Conservation (phyloP, 2,797 vertebrate species). For the Limnodromus scolopaceus region DNA sequence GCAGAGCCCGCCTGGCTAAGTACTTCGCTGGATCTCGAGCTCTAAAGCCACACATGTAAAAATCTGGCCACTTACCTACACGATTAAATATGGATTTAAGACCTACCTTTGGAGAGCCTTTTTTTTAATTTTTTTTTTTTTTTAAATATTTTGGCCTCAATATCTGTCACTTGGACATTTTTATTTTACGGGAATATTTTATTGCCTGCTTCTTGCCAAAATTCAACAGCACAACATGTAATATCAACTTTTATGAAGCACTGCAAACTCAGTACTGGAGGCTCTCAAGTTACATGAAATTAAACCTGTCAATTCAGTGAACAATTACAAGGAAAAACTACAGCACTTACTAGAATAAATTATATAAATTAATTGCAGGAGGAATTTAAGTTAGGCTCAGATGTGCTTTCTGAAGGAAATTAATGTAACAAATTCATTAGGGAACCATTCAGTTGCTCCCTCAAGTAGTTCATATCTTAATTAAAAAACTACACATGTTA, state of each 20-base stretch:
- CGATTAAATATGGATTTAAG: slow-evolving; percentile 9
- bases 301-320: slow-evolving; percentile 18
- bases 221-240: not conserved
- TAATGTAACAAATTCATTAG: slow-evolving; percentile 35
- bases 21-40: not conserved
- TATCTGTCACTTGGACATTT: slow-evolving; percentile 1
- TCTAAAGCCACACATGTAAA: not conserved
- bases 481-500: slow-evolving; percentile 41
- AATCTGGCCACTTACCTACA: not conserved
- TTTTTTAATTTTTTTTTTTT: not conserved
- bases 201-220: slow-evolving; percentile 9
- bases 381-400: slow-evolving; percentile 35
- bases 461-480: slow-evolving; percentile 31
- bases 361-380: slow-evolving; percentile 35
- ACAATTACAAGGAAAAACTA: slow-evolving; percentile 10
- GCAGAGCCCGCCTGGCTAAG: accelerated
- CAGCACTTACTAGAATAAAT: slow-evolving; percentile 29
- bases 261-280: not conserved
- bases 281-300: slow-evolving; percentile 51
- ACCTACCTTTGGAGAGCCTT: not conserved
- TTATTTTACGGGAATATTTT: not conserved
- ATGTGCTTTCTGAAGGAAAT: slow-evolving; percentile 56
- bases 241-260: slow-evolving; percentile 30
- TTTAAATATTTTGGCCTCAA: not conserved
- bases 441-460: slow-evolving; percentile 14